Evolutionary conservation across 2,888 invertebrate species (phyloP), one percentile per base, ranked within the genome.

Genomic region (Penaeus monodon): DNA sequence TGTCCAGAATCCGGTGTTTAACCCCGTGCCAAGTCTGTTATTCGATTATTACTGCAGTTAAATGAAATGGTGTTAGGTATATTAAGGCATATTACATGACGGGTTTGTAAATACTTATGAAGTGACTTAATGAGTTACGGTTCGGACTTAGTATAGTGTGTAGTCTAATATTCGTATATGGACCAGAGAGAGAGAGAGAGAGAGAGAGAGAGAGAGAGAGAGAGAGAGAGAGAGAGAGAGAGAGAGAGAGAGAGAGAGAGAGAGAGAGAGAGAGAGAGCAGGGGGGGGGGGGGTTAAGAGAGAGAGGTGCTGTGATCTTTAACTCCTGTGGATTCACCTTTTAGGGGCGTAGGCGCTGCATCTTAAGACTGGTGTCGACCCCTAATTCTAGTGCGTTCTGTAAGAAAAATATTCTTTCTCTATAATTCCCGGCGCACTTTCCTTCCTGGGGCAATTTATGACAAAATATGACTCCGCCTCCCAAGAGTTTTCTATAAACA

Each of bases 121-220:
- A 49, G 14, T 49, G 49, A 14, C 49, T 10, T 14, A 12, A 12
- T 10, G 12, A 49, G 49, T 49, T 14, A 49, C 10, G 68, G 68
- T 20, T 12, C 29, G 22, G 20, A 12, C 1, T 0, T 49, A 44
- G 44, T 44, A 1, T 44, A 10, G 7, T 10, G 10, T 44, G 10
- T 10, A 44, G 38, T 44, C 44, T 10, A 44, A 1, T 44, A 8
- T 10, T 44, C 1, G 44, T 10, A 44, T 27, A 68, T 27, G 22
- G 17, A 10, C 8, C 22, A 17, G 68, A 68, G 68, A 68, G 68
- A 68, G 68, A 68, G 68, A 68, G 68, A 68, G 68, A 68, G 68
- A 68, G 68, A 68, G 68, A 68, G 68, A 68, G 68, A 68, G 68
- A 68, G 68, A 68, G 68, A 68, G 68, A 68, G 68, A 68, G 68